Evolutionary conservation across 1,140 invertebrate genomes (phyloP).

Genomic region (Hypothenemus hampei): DNA sequence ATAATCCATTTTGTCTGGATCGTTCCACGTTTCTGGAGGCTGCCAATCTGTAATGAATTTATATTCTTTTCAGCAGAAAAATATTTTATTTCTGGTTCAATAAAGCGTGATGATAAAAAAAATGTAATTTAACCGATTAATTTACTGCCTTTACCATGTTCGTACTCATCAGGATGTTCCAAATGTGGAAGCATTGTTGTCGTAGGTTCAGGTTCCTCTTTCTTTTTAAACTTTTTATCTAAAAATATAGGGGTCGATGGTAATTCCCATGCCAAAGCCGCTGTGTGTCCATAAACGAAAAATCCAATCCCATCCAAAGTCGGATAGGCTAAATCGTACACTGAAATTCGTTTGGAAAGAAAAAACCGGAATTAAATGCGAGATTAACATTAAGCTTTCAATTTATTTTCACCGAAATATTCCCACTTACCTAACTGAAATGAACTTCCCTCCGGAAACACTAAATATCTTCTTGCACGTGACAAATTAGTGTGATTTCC

Average conservation of each 20-base stretch:
- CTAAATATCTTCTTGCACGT: conserved; percentile 64
- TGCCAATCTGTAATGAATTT: conserved; percentile 14
- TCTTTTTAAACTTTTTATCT: conserved; percentile 29
- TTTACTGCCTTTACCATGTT: neutral
- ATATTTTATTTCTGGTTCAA: too few relatives aligned
- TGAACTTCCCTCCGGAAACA: conserved; percentile 64
- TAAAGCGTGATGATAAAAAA: too few relatives aligned
- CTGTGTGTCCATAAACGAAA: conserved; percentile 63
- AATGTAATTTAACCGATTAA: neutral
- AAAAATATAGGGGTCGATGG: conserved; percentile 53
- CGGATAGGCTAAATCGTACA: conserved; percentile 33
- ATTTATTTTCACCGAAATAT: neutral
- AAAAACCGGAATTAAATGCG: neutral
- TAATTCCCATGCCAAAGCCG: conserved; percentile 67
- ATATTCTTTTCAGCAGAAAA: too few relatives aligned
- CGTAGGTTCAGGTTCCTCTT: conserved; percentile 32
- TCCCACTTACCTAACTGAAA: conserved; percentile 54
- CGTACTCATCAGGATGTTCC: conserved; percentile 6
- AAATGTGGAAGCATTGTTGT: conserved; percentile 9
- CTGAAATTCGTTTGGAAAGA: conserved; percentile 11
- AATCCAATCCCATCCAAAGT: conserved; percentile 52
- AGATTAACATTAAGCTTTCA: neutral
- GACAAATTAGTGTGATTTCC: conserved; percentile 45
- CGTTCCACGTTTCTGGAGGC: neutral
- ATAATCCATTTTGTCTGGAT: neutral